Conservation (phyloP, 2,888 invertebrate species). For the Augiades crinisus region DNA sequence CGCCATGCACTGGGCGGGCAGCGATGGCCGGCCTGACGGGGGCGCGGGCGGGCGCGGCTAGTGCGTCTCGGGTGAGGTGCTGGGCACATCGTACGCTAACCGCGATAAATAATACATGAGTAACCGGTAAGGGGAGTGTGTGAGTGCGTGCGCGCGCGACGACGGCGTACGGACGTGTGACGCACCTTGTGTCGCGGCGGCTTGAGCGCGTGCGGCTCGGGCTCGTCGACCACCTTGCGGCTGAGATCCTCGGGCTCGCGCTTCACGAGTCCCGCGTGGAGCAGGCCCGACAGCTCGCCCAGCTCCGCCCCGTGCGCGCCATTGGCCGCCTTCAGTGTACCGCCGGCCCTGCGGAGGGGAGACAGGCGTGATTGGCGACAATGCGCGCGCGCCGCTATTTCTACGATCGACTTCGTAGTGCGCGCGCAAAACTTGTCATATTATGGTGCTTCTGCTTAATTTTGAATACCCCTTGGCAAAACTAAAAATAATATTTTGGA, state of each 20-base stretch:
- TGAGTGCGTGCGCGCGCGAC: conserved; percentile 79
- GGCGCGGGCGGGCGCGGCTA: conserved; percentile 83
- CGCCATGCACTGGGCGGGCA: conserved; percentile 81
- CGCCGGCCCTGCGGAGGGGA: conserved; percentile 85
- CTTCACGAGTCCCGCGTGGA: conserved; percentile 87
- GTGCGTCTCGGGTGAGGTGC: conserved; percentile 79
- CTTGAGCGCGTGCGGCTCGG: conserved; percentile 82
- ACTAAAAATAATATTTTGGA: too few relatives aligned
- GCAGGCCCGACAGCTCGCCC: conserved; percentile 82
- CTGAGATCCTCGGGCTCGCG: conserved; percentile 92
- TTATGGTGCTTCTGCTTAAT: conserved; percentile 47
- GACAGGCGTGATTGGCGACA: conserved; percentile 70
- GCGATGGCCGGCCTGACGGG: conserved; percentile 81
- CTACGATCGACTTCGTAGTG: conserved; percentile 45
- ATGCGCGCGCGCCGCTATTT: conserved; percentile 60
- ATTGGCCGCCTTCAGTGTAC: conserved; percentile 84
- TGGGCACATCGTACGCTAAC: conserved; percentile 81
- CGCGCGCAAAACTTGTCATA: conserved; percentile 55
- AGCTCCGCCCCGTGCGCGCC: conserved; percentile 86
- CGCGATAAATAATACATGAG: conserved; percentile 80
- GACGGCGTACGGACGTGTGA: conserved; percentile 79
- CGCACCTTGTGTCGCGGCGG: conserved; percentile 85
- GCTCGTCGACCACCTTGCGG: conserved; percentile 84
- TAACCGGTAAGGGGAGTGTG: conserved; percentile 77
- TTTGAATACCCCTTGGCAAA: too few relatives aligned